Percentiles rank a stretch among this genome's conserved stretches.
Conservation (phyloP, 2,888 invertebrate genomes). For the Melinaea menophilus region DNA sequence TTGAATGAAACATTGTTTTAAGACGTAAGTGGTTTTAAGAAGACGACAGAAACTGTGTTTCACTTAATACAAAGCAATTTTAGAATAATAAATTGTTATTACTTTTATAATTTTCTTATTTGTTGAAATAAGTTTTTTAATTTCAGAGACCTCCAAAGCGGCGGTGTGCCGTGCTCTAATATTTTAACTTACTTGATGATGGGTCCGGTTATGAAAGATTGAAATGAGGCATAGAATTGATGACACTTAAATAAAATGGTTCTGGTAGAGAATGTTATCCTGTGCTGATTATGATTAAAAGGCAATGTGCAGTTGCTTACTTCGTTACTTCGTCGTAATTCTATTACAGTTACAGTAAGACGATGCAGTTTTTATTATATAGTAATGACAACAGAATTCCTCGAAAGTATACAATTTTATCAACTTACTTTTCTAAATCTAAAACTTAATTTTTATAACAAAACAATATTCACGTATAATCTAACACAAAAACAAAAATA, state of each 20-base stretch:
- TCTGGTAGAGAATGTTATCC: neutral
- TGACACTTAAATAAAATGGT: neutral
- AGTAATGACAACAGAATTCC: slow-evolving; percentile 84
- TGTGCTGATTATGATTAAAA: no score
- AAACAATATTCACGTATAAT: slow-evolving; percentile 76
- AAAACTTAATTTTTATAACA: no score
- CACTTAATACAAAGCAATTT: neutral
- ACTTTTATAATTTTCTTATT: neutral
- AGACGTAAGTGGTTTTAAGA: no score
- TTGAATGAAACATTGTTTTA: no score
- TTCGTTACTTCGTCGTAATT: slow-evolving; percentile 68
- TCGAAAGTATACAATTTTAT: slow-evolving; percentile 60
- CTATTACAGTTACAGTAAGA: slow-evolving; percentile 85
- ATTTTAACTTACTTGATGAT: slow-evolving; percentile 76
- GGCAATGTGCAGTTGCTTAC: no score
- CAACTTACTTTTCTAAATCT: no score
- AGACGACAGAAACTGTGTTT: no score
- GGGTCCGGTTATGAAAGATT: slow-evolving; percentile 56
- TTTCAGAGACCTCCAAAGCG: slow-evolving; percentile 70
- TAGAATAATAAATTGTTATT: neutral
- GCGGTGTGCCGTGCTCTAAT: slow-evolving; percentile 82
- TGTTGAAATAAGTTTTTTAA: no score
- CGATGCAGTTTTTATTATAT: slow-evolving; percentile 85
- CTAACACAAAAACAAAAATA: slow-evolving; percentile 46
- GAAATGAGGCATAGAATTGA: neutral